Percentiles rank a stretch among this genome's conserved stretches.
Evolutionary conservation across 2,113 vertebrate species (phyloP).

Genomic region (Pantherophis guttatus): DNA sequence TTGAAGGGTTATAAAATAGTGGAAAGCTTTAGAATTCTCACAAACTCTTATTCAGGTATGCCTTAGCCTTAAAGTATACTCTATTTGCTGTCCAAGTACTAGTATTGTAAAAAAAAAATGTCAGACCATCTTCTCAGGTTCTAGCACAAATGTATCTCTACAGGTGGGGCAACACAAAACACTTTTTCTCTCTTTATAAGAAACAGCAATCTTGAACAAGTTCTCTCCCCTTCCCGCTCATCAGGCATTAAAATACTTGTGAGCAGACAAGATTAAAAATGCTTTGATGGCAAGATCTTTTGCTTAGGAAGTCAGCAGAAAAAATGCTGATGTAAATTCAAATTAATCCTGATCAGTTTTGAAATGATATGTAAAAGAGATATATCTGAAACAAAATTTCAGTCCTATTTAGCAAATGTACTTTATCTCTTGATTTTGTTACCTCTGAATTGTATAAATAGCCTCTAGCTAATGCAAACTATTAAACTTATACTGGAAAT

Average conservation of each 20-base stretch:
- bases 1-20: background rate
- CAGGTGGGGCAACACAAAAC: background rate
- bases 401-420: background rate
- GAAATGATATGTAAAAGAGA: background rate
- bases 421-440: background rate
- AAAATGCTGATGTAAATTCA: background rate
- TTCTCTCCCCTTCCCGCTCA: background rate
- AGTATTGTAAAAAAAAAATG: background rate
- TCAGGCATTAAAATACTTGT: background rate
- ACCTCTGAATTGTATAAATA: background rate
- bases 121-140: slow-evolving; percentile 5
- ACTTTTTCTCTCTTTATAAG: background rate
- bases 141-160: background rate
- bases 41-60: background rate
- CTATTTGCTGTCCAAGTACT: background rate
- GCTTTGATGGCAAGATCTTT: background rate
- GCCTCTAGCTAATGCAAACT: background rate
- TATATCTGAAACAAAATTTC: background rate
- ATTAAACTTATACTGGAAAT: background rate
- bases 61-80: slow-evolving; percentile 35
- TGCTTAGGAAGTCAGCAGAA: background rate
- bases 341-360: background rate
- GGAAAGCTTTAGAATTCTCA: background rate
- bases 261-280: background rate
- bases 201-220: background rate